phyloP scores from a whole-genome alignment of 2,888 invertebrate genomes.

The Oligia fasciuncula region DNA sequence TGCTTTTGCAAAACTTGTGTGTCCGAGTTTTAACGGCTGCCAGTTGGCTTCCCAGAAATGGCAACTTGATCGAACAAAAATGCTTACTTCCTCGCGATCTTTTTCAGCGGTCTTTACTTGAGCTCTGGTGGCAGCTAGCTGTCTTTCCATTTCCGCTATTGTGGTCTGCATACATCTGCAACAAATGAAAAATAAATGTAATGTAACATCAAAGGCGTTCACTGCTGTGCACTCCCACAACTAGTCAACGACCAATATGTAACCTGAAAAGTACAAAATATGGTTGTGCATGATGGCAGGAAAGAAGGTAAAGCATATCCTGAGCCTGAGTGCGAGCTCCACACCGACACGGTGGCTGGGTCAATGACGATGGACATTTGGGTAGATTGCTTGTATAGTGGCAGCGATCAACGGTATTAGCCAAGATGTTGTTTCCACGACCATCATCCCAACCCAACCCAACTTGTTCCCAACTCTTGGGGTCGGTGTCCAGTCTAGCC shows the following conservation, averaged over 20 bases:
- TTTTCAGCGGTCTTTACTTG: constrained; percentile 91
- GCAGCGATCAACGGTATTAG: background rate
- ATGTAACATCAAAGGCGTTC: background rate
- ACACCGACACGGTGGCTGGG: background rate
- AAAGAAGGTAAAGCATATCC: background rate
- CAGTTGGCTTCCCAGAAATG: background rate
- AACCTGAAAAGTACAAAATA: background rate
- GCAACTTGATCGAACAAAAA: background rate
- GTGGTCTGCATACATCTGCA: constrained; percentile 91
- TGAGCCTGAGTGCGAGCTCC: too few species aligned
- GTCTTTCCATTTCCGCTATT: constrained; percentile 92
- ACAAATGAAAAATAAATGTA: background rate
- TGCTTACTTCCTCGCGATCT: constrained; percentile 91
- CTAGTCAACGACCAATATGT: too few species aligned
- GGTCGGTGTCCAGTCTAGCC: background rate
- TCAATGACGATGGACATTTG: background rate
- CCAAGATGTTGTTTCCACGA: background rate
- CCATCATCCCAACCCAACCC: background rate
- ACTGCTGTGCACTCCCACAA: background rate
- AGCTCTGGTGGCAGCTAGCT: constrained; percentile 91
- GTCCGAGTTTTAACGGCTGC: background rate
- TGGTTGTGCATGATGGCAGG: background rate
- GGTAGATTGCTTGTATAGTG: background rate
- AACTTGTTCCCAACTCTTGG: background rate
- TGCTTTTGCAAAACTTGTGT: background rate